Evolutionary conservation across 2,113 vertebrate species (phyloP).

Genomic region (Hemiscyllium ocellatum): DNA sequence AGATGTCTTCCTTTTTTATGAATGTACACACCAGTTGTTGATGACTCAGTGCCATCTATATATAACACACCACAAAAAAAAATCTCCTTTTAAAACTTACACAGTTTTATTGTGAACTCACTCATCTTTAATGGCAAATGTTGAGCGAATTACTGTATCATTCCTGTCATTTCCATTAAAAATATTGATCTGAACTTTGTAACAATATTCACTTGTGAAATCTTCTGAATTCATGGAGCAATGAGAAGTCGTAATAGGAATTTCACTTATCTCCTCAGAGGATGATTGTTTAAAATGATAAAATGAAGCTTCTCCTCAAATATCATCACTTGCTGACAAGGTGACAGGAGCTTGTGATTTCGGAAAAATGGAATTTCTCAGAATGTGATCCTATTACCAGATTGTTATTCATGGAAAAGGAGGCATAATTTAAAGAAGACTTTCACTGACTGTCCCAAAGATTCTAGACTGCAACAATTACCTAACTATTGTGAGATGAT

Average conservation of each 20-base stretch:
- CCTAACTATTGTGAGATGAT: too few relatives aligned
- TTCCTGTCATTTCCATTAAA: not conserved
- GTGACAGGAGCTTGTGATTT: not conserved
- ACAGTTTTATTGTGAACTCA: not conserved
- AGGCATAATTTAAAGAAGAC: not conserved
- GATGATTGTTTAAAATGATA: not conserved
- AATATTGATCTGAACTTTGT: not conserved
- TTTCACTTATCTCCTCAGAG: not conserved
- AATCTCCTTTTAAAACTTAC: not conserved
- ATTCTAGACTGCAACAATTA: not conserved
- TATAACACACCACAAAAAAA: not conserved
- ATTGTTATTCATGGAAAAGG: not conserved
- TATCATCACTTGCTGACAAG: not conserved
- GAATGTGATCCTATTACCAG: not conserved
- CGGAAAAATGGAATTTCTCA: not conserved
- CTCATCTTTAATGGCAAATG: not conserved
- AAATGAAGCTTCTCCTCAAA: not conserved
- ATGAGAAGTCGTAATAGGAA: not conserved
- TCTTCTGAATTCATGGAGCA: not conserved
- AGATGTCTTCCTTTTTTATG: not conserved
- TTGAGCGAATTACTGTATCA: not conserved
- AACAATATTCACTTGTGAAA: not conserved
- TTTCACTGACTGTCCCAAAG: not conserved
- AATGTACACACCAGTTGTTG: not conserved
- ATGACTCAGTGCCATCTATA: not conserved